Evolutionary conservation across 2,797 vertebrate species (phyloP).

Genomic region (Craterocephalus amniculus): DNA sequence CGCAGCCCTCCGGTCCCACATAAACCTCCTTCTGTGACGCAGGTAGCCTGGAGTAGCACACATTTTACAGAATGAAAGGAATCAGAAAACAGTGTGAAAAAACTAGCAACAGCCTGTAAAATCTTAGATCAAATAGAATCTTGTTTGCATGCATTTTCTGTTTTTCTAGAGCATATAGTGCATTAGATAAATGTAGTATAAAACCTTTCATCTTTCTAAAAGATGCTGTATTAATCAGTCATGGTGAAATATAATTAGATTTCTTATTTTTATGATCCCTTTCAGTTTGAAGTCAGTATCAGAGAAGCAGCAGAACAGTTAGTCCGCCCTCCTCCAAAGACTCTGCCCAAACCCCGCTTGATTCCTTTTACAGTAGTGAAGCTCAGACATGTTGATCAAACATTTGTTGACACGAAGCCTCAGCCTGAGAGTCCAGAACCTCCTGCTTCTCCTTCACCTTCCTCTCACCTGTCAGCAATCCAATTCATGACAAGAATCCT

Average conservation of each 20-base stretch:
- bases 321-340: slow-evolving; percentile 77
- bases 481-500: slow-evolving; percentile 90
- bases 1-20: slow-evolving; percentile 77
- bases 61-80: background rate
- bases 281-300: slow-evolving; percentile 85
- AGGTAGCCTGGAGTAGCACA: slow-evolving; percentile 80
- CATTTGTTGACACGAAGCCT: slow-evolving; percentile 72
- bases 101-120: background rate
- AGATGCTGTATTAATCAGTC: slow-evolving; percentile 4
- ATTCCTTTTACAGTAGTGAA: slow-evolving; percentile 78
- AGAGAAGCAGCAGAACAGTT: slow-evolving; percentile 83
- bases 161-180: too few species aligned
- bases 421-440: slow-evolving; percentile 77
- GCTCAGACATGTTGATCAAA: slow-evolving; percentile 82
- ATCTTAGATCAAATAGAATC: background rate
- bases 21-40: slow-evolving; percentile 83
- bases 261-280: slow-evolving; percentile 83
- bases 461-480: slow-evolving; percentile 84
- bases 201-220: too few species aligned
- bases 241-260: slow-evolving; percentile 25
- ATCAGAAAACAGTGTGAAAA: background rate
- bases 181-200: too few species aligned
- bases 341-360: slow-evolving; percentile 67
- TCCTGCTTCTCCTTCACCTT: slow-evolving; percentile 73
- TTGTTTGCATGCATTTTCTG: background rate